phyloP scores from a whole-genome alignment of 1,140 invertebrate species.

The roundworm (Caenorhabditis elegans) region DNA sequence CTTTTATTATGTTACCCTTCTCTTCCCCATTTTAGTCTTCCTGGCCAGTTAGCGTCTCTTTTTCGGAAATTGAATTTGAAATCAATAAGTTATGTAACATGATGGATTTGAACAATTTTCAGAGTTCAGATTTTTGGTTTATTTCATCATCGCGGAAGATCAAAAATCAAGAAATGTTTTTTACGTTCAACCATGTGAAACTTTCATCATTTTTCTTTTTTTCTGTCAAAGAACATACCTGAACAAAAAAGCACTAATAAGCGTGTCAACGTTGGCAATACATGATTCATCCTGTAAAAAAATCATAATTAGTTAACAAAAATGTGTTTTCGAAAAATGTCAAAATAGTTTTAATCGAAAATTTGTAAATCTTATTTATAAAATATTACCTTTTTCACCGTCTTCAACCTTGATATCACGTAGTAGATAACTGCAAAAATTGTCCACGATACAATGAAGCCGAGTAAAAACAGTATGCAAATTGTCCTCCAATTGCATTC shows the following conservation, averaged over 20 bases:
- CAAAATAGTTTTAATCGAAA: no score
- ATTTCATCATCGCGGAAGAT: no score
- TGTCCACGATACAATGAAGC: constrained; percentile 69
- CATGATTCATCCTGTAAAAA: constrained; percentile 57
- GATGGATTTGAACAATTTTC: no score
- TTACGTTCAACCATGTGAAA: no score
- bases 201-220: no score
- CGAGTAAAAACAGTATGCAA: constrained; percentile 68
- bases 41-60: neutral
- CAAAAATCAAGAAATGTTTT: no score
- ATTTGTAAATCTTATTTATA: no score
- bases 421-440: constrained; percentile 70
- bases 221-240: neutral
- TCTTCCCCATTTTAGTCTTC: no score
- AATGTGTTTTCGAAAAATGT: no score
- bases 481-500: constrained; percentile 68
- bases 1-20: neutral
- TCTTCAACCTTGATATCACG: constrained; percentile 63
- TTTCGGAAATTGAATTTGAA: neutral
- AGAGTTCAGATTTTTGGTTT: no score
- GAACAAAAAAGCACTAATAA: constrained; percentile 69
- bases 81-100: neutral
- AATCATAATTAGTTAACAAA: no score
- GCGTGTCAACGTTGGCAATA: constrained; percentile 69
- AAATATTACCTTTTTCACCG: constrained; percentile 21